Conservation (phyloP, 2,888 invertebrate genomes). For the Agonum fuliginosum region DNA sequence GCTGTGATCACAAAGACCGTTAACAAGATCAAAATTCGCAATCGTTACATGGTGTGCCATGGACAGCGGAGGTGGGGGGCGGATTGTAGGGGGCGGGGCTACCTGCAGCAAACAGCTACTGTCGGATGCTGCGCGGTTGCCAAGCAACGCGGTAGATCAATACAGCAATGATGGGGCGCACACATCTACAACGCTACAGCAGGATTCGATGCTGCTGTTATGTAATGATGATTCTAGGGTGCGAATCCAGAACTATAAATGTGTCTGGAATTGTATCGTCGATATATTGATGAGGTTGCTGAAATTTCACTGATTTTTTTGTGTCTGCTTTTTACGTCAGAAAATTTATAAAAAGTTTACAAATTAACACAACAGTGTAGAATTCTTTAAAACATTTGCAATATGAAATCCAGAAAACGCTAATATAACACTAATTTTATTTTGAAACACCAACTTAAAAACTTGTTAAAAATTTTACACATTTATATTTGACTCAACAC, state of each 20-base stretch:
- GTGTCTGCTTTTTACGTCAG: neutral
- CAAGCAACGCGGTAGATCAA: slow-evolving; percentile 70
- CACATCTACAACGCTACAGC: neutral
- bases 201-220: slow-evolving; percentile 18
- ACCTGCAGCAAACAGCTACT: slow-evolving; percentile 64
- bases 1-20: slow-evolving; percentile 32
- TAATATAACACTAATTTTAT: too few species aligned
- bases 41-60: slow-evolving; percentile 29
- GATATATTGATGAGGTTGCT: slow-evolving; percentile 32
- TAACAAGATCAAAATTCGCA: slow-evolving; percentile 45
- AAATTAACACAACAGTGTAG: too few species aligned
- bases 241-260: neutral
- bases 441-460: too few species aligned
- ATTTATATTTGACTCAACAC: too few species aligned
- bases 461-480: too few species aligned
- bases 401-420: too few species aligned
- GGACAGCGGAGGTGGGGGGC: neutral
- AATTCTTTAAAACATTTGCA: too few species aligned
- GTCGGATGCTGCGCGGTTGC: slow-evolving; percentile 66
- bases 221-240: slow-evolving; percentile 32
- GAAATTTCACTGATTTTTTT: slow-evolving; percentile 20
- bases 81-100: slow-evolving; percentile 16
- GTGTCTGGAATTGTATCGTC: slow-evolving; percentile 26
- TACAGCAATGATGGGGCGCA: slow-evolving; percentile 68
- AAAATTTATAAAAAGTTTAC: too few species aligned